These are phyloP conservation scores for Polietes domitor DNA, from an alignment of 2,888 invertebrate species.

Conservation along the genomic window DNA sequence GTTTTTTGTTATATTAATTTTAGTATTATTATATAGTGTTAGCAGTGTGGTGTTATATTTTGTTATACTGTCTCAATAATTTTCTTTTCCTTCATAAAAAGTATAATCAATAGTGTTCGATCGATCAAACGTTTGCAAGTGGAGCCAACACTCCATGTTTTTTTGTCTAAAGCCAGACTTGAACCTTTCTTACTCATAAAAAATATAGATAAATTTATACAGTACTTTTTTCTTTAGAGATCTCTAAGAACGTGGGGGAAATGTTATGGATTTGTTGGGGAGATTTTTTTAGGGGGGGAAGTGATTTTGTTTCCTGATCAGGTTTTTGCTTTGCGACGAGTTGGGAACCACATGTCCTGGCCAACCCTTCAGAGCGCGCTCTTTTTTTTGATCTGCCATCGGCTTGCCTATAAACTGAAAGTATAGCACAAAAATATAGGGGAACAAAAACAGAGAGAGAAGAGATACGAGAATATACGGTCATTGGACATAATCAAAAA, in stretches of 20 bases:
- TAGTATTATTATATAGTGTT: slow-evolving; percentile 13
- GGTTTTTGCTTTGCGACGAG: neutral
- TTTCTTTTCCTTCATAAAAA: neutral
- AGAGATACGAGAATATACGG: neutral
- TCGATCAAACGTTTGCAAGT: neutral
- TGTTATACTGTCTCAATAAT: neutral
- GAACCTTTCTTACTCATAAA: neutral
- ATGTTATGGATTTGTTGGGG: neutral
- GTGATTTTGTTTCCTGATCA: slow-evolving; percentile 8
- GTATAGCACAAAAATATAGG: neutral
- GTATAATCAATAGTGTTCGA: slow-evolving; percentile 7
- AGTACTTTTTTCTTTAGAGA: slow-evolving; percentile 33
- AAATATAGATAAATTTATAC: neutral
- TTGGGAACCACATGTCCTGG: slow-evolving; percentile 25
- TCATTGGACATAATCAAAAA: neutral
- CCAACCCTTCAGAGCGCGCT: neutral
- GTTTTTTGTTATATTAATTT: neutral
- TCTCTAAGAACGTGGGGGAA: slow-evolving; percentile 23
- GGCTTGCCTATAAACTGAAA: neutral
- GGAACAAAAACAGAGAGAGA: neutral
- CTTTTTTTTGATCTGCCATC: neutral
- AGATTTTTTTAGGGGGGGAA: neutral
- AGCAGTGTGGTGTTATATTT: neutral
- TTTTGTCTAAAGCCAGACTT: neutral
- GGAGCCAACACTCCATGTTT: slow-evolving; percentile 30